Conservation (phyloP, 2,113 vertebrate genomes). For the Uropsilus gracilis region DNA sequence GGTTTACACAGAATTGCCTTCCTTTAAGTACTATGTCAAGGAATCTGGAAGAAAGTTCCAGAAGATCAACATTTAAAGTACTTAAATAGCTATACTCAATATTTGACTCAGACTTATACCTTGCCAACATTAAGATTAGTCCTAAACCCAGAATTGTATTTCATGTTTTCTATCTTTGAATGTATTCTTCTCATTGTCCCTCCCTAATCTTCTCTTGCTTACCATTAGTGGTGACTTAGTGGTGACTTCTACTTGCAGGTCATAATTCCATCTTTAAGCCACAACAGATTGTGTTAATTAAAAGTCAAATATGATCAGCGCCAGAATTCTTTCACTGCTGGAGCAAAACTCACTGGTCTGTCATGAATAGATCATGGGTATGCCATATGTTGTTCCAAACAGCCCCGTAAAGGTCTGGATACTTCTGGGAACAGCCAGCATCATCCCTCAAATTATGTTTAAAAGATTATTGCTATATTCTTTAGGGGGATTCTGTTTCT, state of each 20-base stretch:
- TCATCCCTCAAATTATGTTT: slow-evolving; percentile 10
- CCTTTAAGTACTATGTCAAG: background rate
- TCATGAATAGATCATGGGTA: background rate
- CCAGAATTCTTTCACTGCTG: background rate
- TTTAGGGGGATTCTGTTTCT: slow-evolving; percentile 9
- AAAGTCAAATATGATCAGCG: background rate
- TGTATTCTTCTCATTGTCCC: background rate
- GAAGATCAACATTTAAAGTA: background rate
- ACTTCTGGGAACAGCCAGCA: background rate
- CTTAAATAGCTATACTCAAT: background rate
- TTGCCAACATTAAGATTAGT: background rate
- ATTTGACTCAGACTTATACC: background rate
- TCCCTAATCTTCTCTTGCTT: background rate
- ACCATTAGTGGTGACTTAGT: background rate
- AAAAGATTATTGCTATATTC: background rate
- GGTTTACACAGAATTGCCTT: background rate
- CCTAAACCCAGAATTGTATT: background rate
- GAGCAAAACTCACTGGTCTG: background rate
- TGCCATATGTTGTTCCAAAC: background rate
- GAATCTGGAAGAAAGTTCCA: background rate
- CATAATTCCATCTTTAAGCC: background rate
- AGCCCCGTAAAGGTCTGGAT: background rate
- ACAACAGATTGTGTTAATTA: background rate
- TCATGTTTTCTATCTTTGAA: background rate
- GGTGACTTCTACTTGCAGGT: background rate